These are phyloP conservation scores for Ploceus nigricollis DNA, from an alignment of 2,113 vertebrate species.

Conservation along the genomic window DNA sequence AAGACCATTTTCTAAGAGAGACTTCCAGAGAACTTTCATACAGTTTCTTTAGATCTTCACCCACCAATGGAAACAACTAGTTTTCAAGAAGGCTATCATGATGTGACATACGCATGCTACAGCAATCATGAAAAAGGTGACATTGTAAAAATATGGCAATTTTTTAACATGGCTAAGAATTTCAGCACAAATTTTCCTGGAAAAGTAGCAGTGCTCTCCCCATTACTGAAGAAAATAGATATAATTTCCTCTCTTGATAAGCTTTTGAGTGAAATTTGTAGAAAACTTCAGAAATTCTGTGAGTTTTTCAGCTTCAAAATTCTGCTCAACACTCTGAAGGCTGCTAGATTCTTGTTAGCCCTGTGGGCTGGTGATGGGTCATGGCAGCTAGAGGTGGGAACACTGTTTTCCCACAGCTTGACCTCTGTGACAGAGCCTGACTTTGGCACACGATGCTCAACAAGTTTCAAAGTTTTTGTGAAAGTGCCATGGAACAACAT, in stretches of 20 bases:
- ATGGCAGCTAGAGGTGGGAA: neutral
- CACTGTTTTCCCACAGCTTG: neutral
- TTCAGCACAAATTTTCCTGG: neutral
- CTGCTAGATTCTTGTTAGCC: neutral
- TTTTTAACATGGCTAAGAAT: neutral
- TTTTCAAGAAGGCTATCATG: constrained; percentile 14
- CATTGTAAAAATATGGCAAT: neutral
- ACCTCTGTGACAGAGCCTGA: neutral
- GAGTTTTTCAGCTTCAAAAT: neutral
- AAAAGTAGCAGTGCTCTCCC: neutral
- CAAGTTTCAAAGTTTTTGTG: neutral
- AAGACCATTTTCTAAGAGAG: neutral
- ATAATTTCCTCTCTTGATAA: neutral
- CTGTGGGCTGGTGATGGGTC: neutral
- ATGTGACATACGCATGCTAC: neutral
- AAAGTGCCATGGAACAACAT: neutral
- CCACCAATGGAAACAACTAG: neutral
- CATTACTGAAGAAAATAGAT: neutral
- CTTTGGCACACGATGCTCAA: fast-evolving
- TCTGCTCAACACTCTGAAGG: neutral
- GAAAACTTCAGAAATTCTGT: neutral
- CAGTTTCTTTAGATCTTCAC: neutral
- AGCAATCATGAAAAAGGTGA: constrained; percentile 34
- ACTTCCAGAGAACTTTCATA: neutral
- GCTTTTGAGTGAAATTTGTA: neutral